A percentile compares a stretch with the other conserved stretches of the same genome.
phyloP scores from a whole-genome alignment of 2,113 vertebrate species.

The Dendropsophus ebraccatus region DNA sequence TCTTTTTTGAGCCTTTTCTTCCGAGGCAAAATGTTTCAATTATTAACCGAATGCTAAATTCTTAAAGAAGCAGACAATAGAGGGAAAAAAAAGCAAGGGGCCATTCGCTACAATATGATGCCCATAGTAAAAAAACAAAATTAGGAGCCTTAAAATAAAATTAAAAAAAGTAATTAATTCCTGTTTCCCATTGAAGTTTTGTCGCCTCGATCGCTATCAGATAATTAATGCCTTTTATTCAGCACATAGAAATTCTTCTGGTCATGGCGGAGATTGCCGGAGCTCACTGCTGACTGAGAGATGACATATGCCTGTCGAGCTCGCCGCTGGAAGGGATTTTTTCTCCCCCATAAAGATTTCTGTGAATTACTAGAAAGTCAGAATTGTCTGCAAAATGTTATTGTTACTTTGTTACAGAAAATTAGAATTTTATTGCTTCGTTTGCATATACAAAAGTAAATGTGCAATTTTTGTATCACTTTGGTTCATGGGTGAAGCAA shows the following conservation, averaged over 20 bases:
- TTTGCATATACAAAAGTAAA: too few species aligned
- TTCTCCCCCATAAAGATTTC: too few species aligned
- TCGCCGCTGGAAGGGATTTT: neutral
- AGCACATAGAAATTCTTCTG: slow-evolving; percentile 7
- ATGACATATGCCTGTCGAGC: neutral
- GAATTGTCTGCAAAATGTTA: too few species aligned
- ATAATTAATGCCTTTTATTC: slow-evolving; percentile 40
- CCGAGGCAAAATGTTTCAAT: slow-evolving; percentile 19
- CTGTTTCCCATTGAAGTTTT: slow-evolving; percentile 2
- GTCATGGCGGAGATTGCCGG: neutral
- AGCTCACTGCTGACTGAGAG: neutral
- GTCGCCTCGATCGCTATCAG: slow-evolving; percentile 37
- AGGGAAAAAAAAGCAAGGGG: neutral
- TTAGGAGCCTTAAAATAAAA: neutral
- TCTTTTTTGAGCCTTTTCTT: neutral
- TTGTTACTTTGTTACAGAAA: too few species aligned
- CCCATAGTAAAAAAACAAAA: neutral
- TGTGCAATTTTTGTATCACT: too few species aligned
- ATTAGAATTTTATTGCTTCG: too few species aligned
- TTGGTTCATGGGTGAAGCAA: too few species aligned
- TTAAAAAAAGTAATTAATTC: slow-evolving; percentile 37
- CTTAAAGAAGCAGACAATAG: slow-evolving; percentile 25
- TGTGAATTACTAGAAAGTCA: too few species aligned
- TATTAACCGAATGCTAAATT: neutral
- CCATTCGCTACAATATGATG: neutral